Conservation (phyloP, 2,888 invertebrate genomes). For the Charanyca ferruginea region DNA sequence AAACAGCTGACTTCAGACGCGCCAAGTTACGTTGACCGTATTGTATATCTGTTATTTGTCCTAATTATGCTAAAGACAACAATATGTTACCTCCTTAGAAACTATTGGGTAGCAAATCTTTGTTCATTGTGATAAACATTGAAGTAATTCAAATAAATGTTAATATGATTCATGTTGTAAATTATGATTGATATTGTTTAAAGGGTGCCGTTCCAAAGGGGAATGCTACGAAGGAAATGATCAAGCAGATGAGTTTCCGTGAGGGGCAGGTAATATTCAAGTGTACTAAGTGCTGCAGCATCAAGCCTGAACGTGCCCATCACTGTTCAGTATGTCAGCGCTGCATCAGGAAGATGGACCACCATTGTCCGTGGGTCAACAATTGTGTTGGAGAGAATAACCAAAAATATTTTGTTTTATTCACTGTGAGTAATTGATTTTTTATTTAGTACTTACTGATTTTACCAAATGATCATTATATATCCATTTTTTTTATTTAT, state of each 20-base stretch:
- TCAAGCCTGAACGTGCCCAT: constrained; percentile 98
- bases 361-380: constrained; percentile 98
- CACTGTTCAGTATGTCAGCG: constrained; percentile 98
- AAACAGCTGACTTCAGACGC: too few relatives aligned
- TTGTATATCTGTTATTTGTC: too few relatives aligned
- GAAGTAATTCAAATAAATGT: too few relatives aligned
- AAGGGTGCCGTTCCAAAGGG: constrained; percentile 98
- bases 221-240: constrained; percentile 98
- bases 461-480: too few relatives aligned
- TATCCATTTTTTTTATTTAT: too few relatives aligned
- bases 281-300: constrained; percentile 98
- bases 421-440: constrained; percentile 95
- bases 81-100: not conserved
- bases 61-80: not conserved
- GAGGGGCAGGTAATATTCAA: constrained; percentile 98
- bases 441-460: not conserved
- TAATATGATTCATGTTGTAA: not conserved
- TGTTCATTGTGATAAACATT: not conserved
- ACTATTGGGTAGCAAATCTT: not conserved
- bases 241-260: constrained; percentile 97
- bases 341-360: constrained; percentile 93
- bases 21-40: too few relatives aligned
- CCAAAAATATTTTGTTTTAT: constrained; percentile 99
- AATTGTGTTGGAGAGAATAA: constrained; percentile 99
- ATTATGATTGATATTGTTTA: constrained; percentile 10